Evolutionary conservation across 2,113 vertebrate genomes (phyloP), one percentile per base, ranked within the genome.

Genomic region (Menura novaehollandiae): DNA sequence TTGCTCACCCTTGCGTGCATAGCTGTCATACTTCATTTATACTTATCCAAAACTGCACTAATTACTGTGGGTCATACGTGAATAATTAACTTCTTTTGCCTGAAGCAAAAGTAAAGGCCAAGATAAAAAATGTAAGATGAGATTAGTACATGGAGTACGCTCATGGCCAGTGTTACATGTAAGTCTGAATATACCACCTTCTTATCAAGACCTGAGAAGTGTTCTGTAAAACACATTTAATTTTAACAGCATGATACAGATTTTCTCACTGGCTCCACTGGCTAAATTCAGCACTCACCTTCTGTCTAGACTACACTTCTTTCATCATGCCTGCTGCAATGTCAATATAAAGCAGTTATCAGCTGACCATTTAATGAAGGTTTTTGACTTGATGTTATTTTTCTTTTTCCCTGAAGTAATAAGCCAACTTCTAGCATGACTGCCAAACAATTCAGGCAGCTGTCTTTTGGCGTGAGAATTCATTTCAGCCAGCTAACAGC

Each of bases 21-120:
- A 91, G 86, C 91, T 97, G 97, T 98, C 93, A 72, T 97, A 97
- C 93, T 92, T 97, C 96, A 97, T 97, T 97, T 95, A 90, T 95
- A 87, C 79, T 89, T 94, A 97, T 93, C 94, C 96, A 82, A 89
- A 96, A 93, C 71, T 91, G 86, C 71, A 91, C 90, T 97, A 95
- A 97, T 97, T 97, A 94, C 71, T 89, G 63, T 56, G 89, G 97
- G 95, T 96, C 97, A 98, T 91, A 97, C 1, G 93, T 72, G 90
- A 95, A 93, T 93, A 96, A 97, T 94, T 98, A 96, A 96, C 95
- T 97, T 96, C 52, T 93, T 79, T 85, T 58, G 95, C 98, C 97
- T 58, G 67, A 95, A 95, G 96, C 96, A 96, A 95, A 97, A 91
- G 55, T 68, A 97, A 96, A 97, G 84, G 71, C 46, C 77, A 85